Evolutionary conservation across 2,797 vertebrate species (phyloP).

Genomic region (Eulemur albifrons): DNA sequence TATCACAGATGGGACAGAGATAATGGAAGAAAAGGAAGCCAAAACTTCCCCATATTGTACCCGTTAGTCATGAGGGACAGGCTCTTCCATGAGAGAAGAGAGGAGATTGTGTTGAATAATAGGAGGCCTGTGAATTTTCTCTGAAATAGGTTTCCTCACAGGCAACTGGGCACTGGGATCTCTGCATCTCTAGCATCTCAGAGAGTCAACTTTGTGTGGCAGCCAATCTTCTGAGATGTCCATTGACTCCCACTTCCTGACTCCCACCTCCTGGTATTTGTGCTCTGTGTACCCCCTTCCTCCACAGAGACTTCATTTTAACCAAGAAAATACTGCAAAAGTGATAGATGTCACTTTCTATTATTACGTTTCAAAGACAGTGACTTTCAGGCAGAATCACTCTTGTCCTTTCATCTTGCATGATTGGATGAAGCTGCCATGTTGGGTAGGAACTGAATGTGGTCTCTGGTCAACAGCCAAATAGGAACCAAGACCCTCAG

Average conservation of each 20-base stretch:
- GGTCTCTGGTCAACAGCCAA: neutral
- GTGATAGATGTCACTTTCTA: neutral
- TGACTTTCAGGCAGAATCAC: neutral
- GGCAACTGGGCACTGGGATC: neutral
- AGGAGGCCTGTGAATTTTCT: neutral
- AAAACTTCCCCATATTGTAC: neutral
- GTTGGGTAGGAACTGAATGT: neutral
- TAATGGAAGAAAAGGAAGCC: neutral
- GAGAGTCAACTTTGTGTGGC: neutral
- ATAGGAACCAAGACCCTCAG: neutral
- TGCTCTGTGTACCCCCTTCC: neutral
- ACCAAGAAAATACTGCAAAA: neutral
- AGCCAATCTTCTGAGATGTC: neutral
- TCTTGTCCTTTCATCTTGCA: neutral
- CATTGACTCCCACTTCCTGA: neutral
- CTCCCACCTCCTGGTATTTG: neutral
- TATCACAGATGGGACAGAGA: neutral
- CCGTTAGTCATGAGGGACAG: neutral
- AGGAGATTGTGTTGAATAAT: neutral
- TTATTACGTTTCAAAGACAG: neutral
- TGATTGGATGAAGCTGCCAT: neutral
- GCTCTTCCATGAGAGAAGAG: neutral
- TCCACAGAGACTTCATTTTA: neutral
- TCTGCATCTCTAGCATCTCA: neutral
- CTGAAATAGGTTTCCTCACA: neutral